Conservation (phyloP, 1,140 invertebrate species). For the Drosophila willistoni region DNA sequence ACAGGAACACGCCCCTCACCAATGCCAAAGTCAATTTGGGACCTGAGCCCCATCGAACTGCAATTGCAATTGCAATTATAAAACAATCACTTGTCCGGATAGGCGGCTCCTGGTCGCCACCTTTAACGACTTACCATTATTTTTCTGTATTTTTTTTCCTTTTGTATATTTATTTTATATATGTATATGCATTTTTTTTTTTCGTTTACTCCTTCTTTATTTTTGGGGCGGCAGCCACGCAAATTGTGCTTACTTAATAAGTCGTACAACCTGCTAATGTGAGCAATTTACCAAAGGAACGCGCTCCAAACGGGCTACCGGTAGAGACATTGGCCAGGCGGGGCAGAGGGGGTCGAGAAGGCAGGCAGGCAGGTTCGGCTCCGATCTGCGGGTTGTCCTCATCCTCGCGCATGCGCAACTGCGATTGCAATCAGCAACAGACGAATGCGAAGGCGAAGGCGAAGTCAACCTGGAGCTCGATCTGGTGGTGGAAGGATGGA, state of each 20-base stretch:
- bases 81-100: constrained; percentile 81
- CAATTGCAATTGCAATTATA: constrained; percentile 83
- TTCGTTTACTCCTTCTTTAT: neutral
- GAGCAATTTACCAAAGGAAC: constrained; percentile 82
- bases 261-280: constrained; percentile 83
- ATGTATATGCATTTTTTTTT: neutral
- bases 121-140: constrained; percentile 76
- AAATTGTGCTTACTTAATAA: constrained; percentile 83
- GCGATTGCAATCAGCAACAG: constrained; percentile 69
- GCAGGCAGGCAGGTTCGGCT: constrained; percentile 21
- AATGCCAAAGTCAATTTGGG: constrained; percentile 68
- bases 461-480: constrained; percentile 9
- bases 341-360: too few species aligned
- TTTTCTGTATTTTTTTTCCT: constrained; percentile 50
- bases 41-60: constrained; percentile 65
- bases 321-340: neutral
- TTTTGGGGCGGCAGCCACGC: constrained; percentile 77
- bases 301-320: constrained; percentile 54
- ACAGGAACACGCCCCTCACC: constrained; percentile 29
- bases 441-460: constrained; percentile 22
- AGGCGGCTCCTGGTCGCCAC: constrained; percentile 76
- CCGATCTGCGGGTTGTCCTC: constrained; percentile 49
- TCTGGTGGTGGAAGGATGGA: neutral
- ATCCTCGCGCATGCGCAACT: constrained; percentile 69
- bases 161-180: constrained; percentile 12